Evolutionary conservation across 2,888 invertebrate genomes (phyloP).

Genomic region (Sinelater perroti): DNA sequence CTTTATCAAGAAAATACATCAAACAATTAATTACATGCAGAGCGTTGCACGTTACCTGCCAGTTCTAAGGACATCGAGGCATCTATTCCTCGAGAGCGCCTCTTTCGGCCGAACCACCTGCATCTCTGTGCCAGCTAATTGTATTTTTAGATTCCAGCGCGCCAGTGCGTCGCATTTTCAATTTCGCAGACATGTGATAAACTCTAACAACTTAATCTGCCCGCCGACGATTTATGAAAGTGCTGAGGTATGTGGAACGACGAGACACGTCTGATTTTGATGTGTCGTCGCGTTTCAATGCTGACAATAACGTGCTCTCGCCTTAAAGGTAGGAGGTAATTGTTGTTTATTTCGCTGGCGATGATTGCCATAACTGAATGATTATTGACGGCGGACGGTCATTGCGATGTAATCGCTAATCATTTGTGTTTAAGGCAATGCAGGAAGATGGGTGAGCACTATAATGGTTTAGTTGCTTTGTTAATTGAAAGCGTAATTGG

Average conservation of each 20-base stretch:
- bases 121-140: too few relatives aligned
- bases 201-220: too few relatives aligned
- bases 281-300: constrained; percentile 3
- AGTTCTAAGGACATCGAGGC: neutral
- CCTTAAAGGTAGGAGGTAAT: constrained; percentile 4
- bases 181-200: too few relatives aligned
- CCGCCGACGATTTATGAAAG: neutral
- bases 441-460: constrained; percentile 8
- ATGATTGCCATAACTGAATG: constrained; percentile 2
- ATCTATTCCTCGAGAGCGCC: too few relatives aligned
- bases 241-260: constrained; percentile 3
- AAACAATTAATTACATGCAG: constrained; percentile 3
- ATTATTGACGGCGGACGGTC: neutral
- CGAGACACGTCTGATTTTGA: constrained; percentile 3
- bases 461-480: too few relatives aligned
- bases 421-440: neutral
- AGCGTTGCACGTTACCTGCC: neutral
- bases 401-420: neutral
- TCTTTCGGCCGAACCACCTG: too few relatives aligned
- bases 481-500: too few relatives aligned
- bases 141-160: neutral
- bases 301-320: neutral
- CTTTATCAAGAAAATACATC: constrained; percentile 10
- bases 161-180: too few relatives aligned
- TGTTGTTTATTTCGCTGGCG: constrained; percentile 6